Evolutionary conservation across 2,113 vertebrate species (phyloP), one percentile per base, ranked within the genome.

Genomic region (Labeo catla): DNA sequence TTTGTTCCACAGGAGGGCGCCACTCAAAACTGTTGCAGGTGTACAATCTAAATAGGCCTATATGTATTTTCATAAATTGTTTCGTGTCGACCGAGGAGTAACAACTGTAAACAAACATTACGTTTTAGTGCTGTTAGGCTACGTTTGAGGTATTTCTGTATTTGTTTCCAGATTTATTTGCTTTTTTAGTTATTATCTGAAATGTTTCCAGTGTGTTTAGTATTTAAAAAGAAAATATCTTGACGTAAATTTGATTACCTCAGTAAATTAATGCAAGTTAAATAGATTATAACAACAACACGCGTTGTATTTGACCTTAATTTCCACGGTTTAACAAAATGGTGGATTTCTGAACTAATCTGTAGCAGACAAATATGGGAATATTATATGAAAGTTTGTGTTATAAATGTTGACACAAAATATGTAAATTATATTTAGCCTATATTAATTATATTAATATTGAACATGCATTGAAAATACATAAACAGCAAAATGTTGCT

Each of bases 1-100:
- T 19, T 59, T 79, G 21, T 16, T 52, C 89, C 89, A 90, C 89
- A 77, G 80, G 89, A 76, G 87, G 89, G 87, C 86, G 72, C 59
- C 74, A 80, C 50, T 16, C 57, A 74, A 65, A 82, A 65, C 52
- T 66, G 50, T 45, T 57, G 68, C 82, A 76, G 47, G 72, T 74
- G 81, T n/a, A 59, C 52, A 21, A 15, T 39, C 9, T 39, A 61
- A 21, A n/a, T 63, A 63, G 12, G n/a, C n/a, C 23, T 45, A 9
- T 54, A 34, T 43, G 13, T 39, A 39, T 39, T 45, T 77, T 77
- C 28, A 21, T 34, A 5, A 16, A 54, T 34, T 43, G 28, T 34
- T 70, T 43, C 9, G 39, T 9, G 28, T 68, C 65, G 13, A 65
- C 11, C 63, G 6, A 23, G 16, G 6, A 47, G 4, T n/a, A 74